Conservation (phyloP, 2,113 vertebrate species). For the Ranitomeya imitator region DNA sequence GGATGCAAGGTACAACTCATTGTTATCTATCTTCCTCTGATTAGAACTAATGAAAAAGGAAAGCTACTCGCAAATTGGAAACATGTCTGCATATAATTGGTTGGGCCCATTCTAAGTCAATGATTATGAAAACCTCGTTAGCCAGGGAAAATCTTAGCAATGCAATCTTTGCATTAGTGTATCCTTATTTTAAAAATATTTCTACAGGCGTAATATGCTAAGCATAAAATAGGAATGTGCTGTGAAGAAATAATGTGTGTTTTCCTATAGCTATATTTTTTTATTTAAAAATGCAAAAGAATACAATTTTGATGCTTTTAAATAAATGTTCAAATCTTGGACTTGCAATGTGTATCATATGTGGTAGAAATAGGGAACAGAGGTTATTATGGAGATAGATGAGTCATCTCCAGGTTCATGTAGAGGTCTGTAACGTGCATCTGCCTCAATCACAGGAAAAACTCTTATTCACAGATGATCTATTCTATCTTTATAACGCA, state of each 20-base stretch:
- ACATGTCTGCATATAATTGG: background rate
- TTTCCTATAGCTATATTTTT: background rate
- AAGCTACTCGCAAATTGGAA: background rate
- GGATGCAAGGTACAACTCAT: background rate
- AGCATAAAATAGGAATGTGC: background rate
- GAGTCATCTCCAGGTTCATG: constrained; percentile 12
- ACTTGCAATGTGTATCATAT: constrained; percentile 14
- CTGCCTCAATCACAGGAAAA: background rate
- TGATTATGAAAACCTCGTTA: background rate
- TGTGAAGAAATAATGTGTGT: background rate
- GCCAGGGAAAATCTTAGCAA: background rate
- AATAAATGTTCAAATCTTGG: background rate
- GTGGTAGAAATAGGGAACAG: background rate
- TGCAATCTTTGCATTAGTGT: background rate
- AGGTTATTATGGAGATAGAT: background rate
- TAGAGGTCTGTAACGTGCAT: background rate
- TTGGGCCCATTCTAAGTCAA: background rate
- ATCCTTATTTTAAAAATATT: background rate
- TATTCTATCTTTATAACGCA: background rate
- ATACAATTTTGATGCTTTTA: background rate
- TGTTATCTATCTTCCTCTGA: background rate
- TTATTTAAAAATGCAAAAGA: constrained; percentile 15
- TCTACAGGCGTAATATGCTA: background rate
- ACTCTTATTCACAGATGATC: background rate
- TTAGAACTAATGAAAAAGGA: background rate